Conservation (phyloP, 2,888 invertebrate species). For the Lottia gigantea region DNA sequence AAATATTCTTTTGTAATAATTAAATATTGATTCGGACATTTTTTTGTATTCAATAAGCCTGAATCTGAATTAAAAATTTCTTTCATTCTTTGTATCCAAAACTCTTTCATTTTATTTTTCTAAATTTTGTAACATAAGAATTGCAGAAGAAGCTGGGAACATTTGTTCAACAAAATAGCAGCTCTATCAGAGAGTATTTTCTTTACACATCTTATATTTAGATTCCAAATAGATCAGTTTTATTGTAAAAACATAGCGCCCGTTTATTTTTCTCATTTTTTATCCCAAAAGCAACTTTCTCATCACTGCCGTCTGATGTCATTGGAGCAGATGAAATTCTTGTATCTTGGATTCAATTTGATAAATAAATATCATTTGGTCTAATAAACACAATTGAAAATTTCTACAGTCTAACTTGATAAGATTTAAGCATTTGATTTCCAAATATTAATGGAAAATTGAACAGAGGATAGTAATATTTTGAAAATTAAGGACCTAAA, state of each 20-base stretch:
- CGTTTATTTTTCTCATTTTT: too few relatives aligned
- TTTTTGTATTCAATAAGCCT: too few relatives aligned
- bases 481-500: too few relatives aligned
- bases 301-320: background rate
- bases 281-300: too few relatives aligned
- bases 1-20: too few relatives aligned
- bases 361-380: background rate
- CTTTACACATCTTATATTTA: background rate
- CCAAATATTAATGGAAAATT: too few relatives aligned
- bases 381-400: background rate
- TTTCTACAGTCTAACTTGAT: background rate
- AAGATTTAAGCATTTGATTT: too few relatives aligned
- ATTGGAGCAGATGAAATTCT: background rate
- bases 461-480: too few relatives aligned
- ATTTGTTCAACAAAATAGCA: background rate
- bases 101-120: background rate
- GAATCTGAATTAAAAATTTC: background rate
- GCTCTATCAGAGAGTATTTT: background rate
- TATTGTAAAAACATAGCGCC: slow-evolving; percentile 1
- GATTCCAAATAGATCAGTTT: slow-evolving; percentile 1
- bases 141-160: slow-evolving; percentile 1
- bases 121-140: background rate
- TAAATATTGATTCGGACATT: too few relatives aligned
- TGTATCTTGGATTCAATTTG: background rate
- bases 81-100: background rate